Conservation (phyloP, 2,113 vertebrate species). For the Cebidichthys violaceus region DNA sequence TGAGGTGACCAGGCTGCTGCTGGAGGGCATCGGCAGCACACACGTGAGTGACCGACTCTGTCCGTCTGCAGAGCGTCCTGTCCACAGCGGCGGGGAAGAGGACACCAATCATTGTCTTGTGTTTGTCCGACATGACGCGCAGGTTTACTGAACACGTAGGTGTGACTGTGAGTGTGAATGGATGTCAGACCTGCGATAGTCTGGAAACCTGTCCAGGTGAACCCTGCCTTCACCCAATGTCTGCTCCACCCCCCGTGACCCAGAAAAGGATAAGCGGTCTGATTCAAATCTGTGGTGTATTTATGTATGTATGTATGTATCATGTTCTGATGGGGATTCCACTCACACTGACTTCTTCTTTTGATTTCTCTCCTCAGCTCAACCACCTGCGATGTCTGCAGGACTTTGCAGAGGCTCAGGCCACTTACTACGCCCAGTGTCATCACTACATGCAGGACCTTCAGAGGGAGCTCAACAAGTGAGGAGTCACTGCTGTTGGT, state of each 20-base stretch:
- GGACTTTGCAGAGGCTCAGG: conserved; percentile 94
- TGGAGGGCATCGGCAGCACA: conserved; percentile 97
- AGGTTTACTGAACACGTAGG: background rate
- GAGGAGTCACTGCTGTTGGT: conserved; percentile 17
- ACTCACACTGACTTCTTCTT: conserved; percentile 29
- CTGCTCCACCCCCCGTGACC: no score
- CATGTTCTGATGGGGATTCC: background rate
- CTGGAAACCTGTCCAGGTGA: no score
- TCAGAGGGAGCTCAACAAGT: conserved; percentile 94
- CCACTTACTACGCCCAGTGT: conserved; percentile 93
- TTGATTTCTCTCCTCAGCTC: conserved; percentile 82
- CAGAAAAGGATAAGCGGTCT: no score
- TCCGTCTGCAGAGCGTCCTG: no score
- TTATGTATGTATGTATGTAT: no score
- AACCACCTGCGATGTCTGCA: conserved; percentile 96
- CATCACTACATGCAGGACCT: conserved; percentile 95
- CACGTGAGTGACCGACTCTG: conserved; percentile 88
- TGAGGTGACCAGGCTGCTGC: conserved; percentile 92
- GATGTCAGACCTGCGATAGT: no score
- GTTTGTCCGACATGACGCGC: background rate
- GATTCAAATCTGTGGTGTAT: no score
- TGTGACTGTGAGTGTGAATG: background rate
- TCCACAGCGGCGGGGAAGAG: fast-evolving
- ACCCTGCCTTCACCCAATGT: no score
- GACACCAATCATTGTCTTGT: background rate